These are phyloP conservation scores for Exocentrus adspersus DNA, from an alignment of 2,888 invertebrate species.

Conservation along the genomic window DNA sequence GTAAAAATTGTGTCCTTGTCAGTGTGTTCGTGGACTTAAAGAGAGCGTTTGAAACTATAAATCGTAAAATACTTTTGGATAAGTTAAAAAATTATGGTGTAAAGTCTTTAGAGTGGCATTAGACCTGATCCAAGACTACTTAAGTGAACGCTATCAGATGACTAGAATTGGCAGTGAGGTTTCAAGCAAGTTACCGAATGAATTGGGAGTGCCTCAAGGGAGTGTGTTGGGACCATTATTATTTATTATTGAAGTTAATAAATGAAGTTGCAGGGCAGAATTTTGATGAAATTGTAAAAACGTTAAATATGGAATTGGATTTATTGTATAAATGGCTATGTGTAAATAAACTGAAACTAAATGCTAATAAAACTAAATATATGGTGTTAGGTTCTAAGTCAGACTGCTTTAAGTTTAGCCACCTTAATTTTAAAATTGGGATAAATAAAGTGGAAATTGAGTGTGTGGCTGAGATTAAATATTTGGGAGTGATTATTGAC, in stretches of 20 bases:
- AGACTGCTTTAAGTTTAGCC: background rate
- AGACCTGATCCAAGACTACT: background rate
- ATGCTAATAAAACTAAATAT: background rate
- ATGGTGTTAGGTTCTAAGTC: background rate
- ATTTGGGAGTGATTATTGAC: background rate
- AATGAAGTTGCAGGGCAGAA: constrained; percentile 13
- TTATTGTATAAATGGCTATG: background rate
- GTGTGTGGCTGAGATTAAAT: background rate
- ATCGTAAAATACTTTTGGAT: background rate
- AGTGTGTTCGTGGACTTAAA: background rate
- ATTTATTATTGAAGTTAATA: constrained; percentile 15
- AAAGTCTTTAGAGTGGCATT: background rate
- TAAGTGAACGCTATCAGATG: constrained; percentile 9
- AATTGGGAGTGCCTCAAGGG: constrained; percentile 20
- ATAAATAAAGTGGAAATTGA: background rate
- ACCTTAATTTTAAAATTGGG: background rate
- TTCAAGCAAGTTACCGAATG: too few species aligned
- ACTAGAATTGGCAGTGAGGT: background rate
- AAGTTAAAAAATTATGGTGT: background rate
- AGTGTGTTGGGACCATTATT: constrained; percentile 24
- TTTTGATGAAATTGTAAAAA: constrained; percentile 1
- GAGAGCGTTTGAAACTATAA: background rate
- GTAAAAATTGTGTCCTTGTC: constrained; percentile 3
- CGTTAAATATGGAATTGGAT: constrained; percentile 24
- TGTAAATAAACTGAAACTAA: constrained; percentile 14